These are phyloP conservation scores for Coelinius sp. DNA, from an alignment of 2,888 invertebrate genomes.

Conservation along the genomic window DNA sequence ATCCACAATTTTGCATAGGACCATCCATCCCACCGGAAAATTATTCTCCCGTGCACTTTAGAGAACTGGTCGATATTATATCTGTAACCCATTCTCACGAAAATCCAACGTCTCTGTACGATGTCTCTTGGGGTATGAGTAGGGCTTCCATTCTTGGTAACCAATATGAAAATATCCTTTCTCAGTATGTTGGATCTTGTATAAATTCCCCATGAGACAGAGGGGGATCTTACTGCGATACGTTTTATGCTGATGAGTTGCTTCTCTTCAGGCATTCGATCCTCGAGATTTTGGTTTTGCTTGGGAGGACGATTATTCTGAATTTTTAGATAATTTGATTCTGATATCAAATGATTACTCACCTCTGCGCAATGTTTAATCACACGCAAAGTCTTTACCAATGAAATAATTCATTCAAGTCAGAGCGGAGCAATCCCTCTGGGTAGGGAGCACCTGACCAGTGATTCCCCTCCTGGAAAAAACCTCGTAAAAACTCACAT, in stretches of 20 bases:
- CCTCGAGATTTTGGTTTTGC: too few relatives aligned
- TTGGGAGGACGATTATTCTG: too few relatives aligned
- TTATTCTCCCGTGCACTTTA: conserved; percentile 52
- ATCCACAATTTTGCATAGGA: conserved; percentile 30
- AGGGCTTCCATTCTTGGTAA: not conserved
- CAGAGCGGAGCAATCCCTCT: not conserved
- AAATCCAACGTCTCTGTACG: not conserved
- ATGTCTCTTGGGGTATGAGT: not conserved
- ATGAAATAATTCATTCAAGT: conserved; percentile 46
- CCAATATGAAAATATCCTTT: conserved; percentile 17
- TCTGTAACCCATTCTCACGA: conserved; percentile 13
- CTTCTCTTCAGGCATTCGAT: not conserved
- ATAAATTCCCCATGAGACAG: not conserved
- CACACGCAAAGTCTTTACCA: conserved; percentile 21
- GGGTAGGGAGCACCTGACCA: conserved; percentile 22
- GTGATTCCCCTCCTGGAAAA: not conserved
- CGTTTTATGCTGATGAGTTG: not conserved
- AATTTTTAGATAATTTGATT: not conserved
- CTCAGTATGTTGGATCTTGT: not conserved
- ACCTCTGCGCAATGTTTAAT: not conserved
- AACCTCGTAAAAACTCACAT: not conserved
- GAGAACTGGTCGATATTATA: conserved; percentile 26
- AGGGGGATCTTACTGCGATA: not conserved
- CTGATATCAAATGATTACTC: not conserved
- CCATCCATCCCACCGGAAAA: conserved; percentile 55